Conservation (phyloP, 1,140 invertebrate genomes). For the Euwallacea similis region DNA sequence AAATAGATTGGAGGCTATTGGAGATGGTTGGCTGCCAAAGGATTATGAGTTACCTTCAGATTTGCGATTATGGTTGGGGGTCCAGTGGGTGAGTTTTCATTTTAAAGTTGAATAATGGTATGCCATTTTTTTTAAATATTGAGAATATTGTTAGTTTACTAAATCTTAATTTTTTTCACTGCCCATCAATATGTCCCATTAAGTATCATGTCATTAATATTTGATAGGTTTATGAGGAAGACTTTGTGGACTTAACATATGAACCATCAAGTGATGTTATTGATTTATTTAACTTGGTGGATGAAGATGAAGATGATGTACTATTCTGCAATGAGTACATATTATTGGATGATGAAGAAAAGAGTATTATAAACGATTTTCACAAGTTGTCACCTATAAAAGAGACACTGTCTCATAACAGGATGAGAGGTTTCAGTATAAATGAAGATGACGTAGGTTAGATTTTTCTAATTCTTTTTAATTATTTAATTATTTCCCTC, state of each 20-base stretch:
- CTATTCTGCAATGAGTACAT: slow-evolving; percentile 39
- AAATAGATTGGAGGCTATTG: slow-evolving; percentile 50
- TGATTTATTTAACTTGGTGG: slow-evolving; percentile 34
- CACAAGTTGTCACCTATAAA: slow-evolving; percentile 10
- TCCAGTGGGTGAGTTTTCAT: slow-evolving; percentile 53
- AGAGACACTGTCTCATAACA: slow-evolving; percentile 19
- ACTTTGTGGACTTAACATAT: slow-evolving; percentile 33
- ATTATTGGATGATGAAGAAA: slow-evolving; percentile 39
- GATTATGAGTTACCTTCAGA: slow-evolving; percentile 52
- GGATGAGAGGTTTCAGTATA: slow-evolving; percentile 34
- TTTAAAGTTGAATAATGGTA: not conserved
- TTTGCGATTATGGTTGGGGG: slow-evolving; percentile 55
- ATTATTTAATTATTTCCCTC: too few species aligned
- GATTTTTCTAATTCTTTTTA: not conserved
- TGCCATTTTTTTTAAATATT: too few species aligned
- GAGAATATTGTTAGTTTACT: not conserved
- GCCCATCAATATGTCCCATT: too few species aligned
- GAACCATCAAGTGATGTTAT: slow-evolving; percentile 22
- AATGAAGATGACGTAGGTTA: slow-evolving; percentile 31
- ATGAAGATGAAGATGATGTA: slow-evolving; percentile 37
- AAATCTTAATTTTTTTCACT: too few species aligned
- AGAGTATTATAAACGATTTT: slow-evolving; percentile 22
- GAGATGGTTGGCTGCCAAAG: slow-evolving; percentile 54
- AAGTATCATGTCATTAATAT: too few species aligned
- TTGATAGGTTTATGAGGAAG: slow-evolving; percentile 34